phyloP scores from a whole-genome alignment of 1,140 invertebrate species.

The Apocrypta bakeri region DNA sequence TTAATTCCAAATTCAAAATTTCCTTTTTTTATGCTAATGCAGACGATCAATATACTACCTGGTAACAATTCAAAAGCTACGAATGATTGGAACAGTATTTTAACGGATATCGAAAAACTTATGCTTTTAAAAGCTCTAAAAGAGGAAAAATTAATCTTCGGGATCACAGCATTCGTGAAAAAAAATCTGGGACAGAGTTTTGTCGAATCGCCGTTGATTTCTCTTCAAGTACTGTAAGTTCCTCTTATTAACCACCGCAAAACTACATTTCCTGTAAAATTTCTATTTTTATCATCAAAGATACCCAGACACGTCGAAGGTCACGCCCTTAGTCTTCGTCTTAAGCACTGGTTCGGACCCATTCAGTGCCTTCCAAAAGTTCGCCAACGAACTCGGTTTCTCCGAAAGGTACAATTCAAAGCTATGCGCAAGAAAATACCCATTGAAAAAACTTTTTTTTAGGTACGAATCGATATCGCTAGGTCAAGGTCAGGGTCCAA shows the following conservation, averaged over 20 bases:
- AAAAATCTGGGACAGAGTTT: conserved; percentile 85
- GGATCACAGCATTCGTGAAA: conserved; percentile 85
- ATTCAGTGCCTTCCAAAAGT: conserved; percentile 85
- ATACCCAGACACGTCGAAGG: conserved; percentile 82
- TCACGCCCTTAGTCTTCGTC: conserved; percentile 90
- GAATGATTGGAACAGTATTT: conserved; percentile 77
- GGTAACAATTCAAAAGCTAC: conserved; percentile 68
- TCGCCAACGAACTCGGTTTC: conserved; percentile 87
- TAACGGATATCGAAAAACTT: conserved; percentile 86
- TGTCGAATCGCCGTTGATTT: conserved; percentile 82
- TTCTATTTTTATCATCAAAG: conserved; percentile 66
- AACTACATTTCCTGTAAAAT: no score
- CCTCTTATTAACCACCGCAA: no score
- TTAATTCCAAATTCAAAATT: no score
- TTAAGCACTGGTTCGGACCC: conserved; percentile 95
- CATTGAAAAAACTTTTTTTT: background rate
- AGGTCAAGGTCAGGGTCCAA: conserved; percentile 91
- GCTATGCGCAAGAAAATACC: background rate
- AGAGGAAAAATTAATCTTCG: conserved; percentile 88
- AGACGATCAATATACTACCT: conserved; percentile 76
- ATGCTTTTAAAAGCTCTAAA: conserved; percentile 86
- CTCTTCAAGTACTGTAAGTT: conserved; percentile 81
- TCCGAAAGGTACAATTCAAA: conserved; percentile 73
- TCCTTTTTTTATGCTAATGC: background rate
- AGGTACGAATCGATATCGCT: conserved; percentile 87